These are phyloP conservation scores for Ennomos fuscantarius DNA, from an alignment of 2,888 invertebrate genomes.

Conservation along the genomic window DNA sequence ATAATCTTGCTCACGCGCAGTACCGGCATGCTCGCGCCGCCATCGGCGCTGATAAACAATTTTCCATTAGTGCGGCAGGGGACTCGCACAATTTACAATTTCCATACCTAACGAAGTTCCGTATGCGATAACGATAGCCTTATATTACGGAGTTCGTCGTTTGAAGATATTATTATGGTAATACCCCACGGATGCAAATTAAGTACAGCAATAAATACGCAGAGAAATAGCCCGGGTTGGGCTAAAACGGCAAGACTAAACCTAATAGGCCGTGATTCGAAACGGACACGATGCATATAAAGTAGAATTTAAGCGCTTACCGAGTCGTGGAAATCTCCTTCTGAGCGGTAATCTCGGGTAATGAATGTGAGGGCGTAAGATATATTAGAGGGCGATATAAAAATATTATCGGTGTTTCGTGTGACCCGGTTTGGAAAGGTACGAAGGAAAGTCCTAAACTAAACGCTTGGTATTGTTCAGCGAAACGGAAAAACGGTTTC, in stretches of 20 bases:
- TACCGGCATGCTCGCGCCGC: conserved; percentile 39
- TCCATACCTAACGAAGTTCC: conserved; percentile 66
- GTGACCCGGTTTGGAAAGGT: conserved; percentile 56
- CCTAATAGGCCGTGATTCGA: conserved; percentile 57
- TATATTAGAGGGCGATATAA: conserved; percentile 38
- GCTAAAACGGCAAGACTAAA: conserved; percentile 59
- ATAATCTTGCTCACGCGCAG: conserved; percentile 79
- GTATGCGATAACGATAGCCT: conserved; percentile 59
- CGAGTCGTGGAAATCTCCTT: conserved; percentile 46
- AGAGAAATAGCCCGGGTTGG: conserved; percentile 60
- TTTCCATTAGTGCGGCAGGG: conserved; percentile 70
- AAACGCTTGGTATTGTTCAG: conserved; percentile 76
- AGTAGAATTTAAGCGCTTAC: conserved; percentile 49
- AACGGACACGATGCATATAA: conserved; percentile 54
- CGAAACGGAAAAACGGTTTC: conserved; percentile 79
- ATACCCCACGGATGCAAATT: conserved; percentile 74
- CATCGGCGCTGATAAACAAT: conserved; percentile 74
- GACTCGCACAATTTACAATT: conserved; percentile 58
- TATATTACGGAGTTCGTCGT: conserved; percentile 72
- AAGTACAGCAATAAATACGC: conserved; percentile 70
- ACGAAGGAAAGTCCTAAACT: conserved; percentile 65
- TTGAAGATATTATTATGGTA: conserved; percentile 75
- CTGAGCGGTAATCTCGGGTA: conserved; percentile 38
- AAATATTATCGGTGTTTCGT: conserved; percentile 32
- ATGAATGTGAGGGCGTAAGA: conserved; percentile 35